These are phyloP conservation scores for Sylvia borin DNA, from an alignment of 2,797 vertebrate genomes.

Conservation along the genomic window DNA sequence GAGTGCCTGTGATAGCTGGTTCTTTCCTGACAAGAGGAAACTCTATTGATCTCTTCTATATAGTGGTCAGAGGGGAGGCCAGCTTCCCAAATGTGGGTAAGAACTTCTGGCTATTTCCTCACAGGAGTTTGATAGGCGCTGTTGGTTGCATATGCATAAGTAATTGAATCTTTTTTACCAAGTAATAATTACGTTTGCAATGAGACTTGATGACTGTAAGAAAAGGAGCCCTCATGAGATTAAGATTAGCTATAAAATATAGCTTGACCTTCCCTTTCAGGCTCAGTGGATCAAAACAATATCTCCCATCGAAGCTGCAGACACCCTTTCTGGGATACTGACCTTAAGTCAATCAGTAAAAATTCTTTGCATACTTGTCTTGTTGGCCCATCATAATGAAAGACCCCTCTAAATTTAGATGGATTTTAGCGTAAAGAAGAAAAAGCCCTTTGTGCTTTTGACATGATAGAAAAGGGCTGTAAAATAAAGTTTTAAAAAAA, in stretches of 20 bases:
- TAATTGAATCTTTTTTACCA: background rate
- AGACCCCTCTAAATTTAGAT: constrained; percentile 37
- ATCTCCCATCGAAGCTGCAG: background rate
- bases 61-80: background rate
- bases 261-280: constrained; percentile 21
- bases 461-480: background rate
- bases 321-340: constrained; percentile 1
- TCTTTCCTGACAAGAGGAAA: background rate
- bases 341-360: constrained; percentile 30
- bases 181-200: background rate
- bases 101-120: background rate
- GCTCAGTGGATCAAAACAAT: constrained; percentile 1
- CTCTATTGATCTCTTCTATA: background rate
- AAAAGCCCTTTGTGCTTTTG: constrained; percentile 42
- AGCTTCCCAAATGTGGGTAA: background rate
- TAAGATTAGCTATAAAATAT: constrained; percentile 8
- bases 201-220: background rate
- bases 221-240: background rate
- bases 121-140: rapidly evolving
- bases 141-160: background rate
- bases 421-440: constrained; percentile 34
- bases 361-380: constrained; percentile 55
- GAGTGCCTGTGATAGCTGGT: background rate
- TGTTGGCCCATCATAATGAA: background rate
- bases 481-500: background rate